phyloP scores from a whole-genome alignment of 92 coral and sea anemone species.

The Heteractis magnifica region DNA sequence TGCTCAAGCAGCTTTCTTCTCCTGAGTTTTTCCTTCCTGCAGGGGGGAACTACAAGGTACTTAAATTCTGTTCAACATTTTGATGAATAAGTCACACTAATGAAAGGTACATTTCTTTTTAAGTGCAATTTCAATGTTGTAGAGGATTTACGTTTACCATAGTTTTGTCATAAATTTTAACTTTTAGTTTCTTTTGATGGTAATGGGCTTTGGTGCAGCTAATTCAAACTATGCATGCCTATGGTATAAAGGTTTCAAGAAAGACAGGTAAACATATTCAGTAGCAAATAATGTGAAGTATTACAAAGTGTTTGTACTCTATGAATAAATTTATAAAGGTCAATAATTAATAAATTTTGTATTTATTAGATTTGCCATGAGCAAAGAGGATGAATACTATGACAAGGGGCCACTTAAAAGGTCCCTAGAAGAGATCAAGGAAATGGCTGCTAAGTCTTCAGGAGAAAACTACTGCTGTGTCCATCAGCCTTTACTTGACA shows the following conservation, averaged over 20 bases:
- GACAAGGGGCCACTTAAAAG: neutral
- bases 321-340: no score
- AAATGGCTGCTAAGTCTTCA: neutral
- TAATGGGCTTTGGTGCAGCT: conserved; percentile 43
- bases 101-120: no score
- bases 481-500: conserved; percentile 25
- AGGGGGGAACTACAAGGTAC: conserved; percentile 53
- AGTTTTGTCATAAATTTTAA: neutral
- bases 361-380: conserved; percentile 10
- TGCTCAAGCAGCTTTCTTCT: neutral
- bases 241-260: conserved; percentile 47
- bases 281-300: no score
- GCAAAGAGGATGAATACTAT: conserved; percentile 1
- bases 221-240: conserved; percentile 46
- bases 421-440: neutral
- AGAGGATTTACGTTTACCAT: no score
- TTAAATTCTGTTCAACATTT: no score
- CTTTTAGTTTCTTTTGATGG: conserved; percentile 32
- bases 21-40: conserved; percentile 11
- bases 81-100: no score
- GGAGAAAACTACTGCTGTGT: conserved; percentile 44
- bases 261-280: conserved; percentile 28
- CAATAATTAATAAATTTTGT: no score
- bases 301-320: no score
- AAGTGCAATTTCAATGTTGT: no score